Base-by-base conservation (phyloP, 2,797 vertebrate species). In the Rhinichthys osculus region DNA sequence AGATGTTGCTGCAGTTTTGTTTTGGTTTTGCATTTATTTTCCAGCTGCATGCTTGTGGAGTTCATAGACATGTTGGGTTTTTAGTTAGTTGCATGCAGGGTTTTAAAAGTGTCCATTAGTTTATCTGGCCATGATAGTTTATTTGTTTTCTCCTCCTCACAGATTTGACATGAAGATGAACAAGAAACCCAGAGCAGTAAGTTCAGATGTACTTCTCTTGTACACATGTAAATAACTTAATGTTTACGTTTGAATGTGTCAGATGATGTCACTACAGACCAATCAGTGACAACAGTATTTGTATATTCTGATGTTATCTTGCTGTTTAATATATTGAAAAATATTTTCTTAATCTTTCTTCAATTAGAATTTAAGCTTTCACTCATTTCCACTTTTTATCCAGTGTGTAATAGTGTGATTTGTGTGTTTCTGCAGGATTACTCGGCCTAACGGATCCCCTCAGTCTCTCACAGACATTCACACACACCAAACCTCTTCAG, bases 81-180 rank as follows among this genome's bases (percentile, higher is more conserved):
- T 54, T 52, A 62, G 47, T 57, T 77, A 6, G 47, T 84, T 81
- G 83, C 83, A 84, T 84, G 83, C 10, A 30, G 30, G n/a, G 72
- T 7, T 64, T 76, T 38, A n/a, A 38, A 50, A 11, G 3, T 8
- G n/a, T 59, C 73, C 1, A 47, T 33, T 42, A 21, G 27, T 73
- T 59, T 13, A n/a, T 81, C 62, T 33, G 42, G 14, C 27, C 8
- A 33, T 33, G 84, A 88, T 78, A 5, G 35, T 72, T 87, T 77
- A 14, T 44, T 66, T 52, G 9, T 38, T 86, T 84, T 38, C 1
- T 27, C 27, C n/a, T n/a, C n/a, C 88, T 93, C 88, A 16, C 92
- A 99, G 98, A 95, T 99, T 98, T 93, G 98, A 99, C 95, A 96
- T 99, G 97, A 99, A 99, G 94, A 96, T 99, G 91, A 99, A 99